phyloP scores from a whole-genome alignment of 2,113 vertebrate species.

The Lamprotornis superbus region DNA sequence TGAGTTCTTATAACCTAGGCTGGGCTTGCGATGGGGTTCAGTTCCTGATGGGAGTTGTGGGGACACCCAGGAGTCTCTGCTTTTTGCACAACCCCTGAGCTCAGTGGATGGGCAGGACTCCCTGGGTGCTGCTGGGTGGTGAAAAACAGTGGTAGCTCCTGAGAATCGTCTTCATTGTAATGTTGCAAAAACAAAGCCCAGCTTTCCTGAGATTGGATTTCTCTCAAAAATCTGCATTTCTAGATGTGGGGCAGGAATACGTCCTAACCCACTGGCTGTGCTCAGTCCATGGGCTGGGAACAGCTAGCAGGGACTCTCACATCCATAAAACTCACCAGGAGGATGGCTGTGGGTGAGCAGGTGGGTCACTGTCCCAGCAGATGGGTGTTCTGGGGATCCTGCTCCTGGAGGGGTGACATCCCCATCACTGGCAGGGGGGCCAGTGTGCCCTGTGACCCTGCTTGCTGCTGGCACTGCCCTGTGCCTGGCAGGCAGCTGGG shows the following conservation, averaged over 20 bases:
- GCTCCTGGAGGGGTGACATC: not conserved
- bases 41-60: not conserved
- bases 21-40: not conserved
- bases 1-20: not conserved
- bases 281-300: not conserved
- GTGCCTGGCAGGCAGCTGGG: conserved; percentile 45
- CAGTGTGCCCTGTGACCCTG: accelerated
- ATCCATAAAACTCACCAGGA: not conserved
- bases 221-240: not conserved
- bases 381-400: not conserved
- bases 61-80: accelerated
- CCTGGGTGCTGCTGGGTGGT: not conserved
- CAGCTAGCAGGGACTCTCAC: accelerated
- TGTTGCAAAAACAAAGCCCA: not conserved
- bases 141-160: not conserved
- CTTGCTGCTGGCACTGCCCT: accelerated
- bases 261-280: not conserved
- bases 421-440: accelerated
- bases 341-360: not conserved
- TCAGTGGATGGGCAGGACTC: not conserved
- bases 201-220: not conserved
- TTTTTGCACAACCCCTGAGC: not conserved
- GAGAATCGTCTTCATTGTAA: not conserved
- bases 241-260: not conserved
- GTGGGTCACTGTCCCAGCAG: not conserved